Conservation (phyloP, 2,797 vertebrate species). For the Parotocinclus haroldoi region DNA sequence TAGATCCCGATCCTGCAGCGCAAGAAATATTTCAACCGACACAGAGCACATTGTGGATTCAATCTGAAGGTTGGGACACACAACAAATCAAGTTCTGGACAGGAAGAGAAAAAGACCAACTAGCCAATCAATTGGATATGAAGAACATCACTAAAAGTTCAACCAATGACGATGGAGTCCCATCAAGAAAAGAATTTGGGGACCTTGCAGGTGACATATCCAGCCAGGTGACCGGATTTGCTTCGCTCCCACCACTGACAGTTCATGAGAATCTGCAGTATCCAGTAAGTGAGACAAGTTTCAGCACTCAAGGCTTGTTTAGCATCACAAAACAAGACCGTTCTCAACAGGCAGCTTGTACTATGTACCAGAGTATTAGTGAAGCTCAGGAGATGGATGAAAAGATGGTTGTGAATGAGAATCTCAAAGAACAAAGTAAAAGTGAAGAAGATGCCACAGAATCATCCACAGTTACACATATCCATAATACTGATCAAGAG, state of each 20-base stretch:
- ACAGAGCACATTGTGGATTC: constrained; percentile 37
- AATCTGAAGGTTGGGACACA: constrained; percentile 40
- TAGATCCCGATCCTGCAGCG: constrained; percentile 42
- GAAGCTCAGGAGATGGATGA: constrained; percentile 1
- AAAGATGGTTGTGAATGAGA: constrained; percentile 6
- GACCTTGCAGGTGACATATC: constrained; percentile 32
- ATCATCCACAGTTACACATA: constrained; percentile 36
- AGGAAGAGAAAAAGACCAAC: constrained; percentile 23
- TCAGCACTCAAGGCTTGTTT: constrained; percentile 63
- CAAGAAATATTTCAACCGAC: constrained; percentile 64
- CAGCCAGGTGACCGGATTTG: constrained; percentile 51
- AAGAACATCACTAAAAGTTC: constrained; percentile 48
- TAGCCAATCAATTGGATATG: constrained; percentile 26
- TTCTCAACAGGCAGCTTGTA: constrained; percentile 20
- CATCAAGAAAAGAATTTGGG: constrained; percentile 48
- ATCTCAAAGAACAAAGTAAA: constrained; percentile 9
- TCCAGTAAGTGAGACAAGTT: constrained; percentile 72
- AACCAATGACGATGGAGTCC: constrained; percentile 59
- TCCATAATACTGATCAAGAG: constrained; percentile 19
- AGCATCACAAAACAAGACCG: constrained; percentile 51
- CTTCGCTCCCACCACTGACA: constrained; percentile 71
- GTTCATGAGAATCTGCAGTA: constrained; percentile 71
- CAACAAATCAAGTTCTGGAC: constrained; percentile 16
- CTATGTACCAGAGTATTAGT: constrained; percentile 34
- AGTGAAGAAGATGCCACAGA: constrained; percentile 8